phyloP scores from a whole-genome alignment of 2,113 vertebrate genomes.

The Xyrauchen texanus region DNA sequence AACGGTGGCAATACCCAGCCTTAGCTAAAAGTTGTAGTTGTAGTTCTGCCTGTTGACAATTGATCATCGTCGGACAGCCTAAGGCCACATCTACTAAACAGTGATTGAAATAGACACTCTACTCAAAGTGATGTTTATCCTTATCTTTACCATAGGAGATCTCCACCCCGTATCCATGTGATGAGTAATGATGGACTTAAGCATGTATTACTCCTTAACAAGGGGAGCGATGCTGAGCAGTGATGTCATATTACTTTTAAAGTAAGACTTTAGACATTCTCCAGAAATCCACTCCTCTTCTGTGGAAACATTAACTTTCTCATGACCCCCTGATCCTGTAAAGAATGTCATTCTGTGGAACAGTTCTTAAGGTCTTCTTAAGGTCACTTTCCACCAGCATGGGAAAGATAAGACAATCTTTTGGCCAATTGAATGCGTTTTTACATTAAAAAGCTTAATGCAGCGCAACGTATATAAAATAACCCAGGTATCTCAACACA shows the following conservation, averaged over 20 bases:
- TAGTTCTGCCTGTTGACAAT: too few relatives aligned
- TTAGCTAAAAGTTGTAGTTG: too few relatives aligned
- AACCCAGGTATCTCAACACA: too few relatives aligned
- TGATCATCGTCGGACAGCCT: too few relatives aligned
- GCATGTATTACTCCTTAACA: neutral
- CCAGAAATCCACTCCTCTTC: slow-evolving; percentile 27
- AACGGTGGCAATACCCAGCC: too few relatives aligned
- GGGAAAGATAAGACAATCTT: neutral
- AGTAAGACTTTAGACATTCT: slow-evolving; percentile 17
- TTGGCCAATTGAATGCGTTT: too few relatives aligned
- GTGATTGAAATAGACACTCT: neutral
- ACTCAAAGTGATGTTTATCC: neutral
- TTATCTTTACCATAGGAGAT: neutral
- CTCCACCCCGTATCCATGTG: neutral
- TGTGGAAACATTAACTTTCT: slow-evolving; percentile 40
- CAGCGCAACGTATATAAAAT: too few relatives aligned
- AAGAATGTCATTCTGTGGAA: slow-evolving; percentile 18
- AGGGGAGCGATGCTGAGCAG: neutral
- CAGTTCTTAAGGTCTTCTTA: neutral
- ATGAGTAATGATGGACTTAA: neutral
- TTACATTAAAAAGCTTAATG: too few relatives aligned
- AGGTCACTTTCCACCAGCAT: neutral
- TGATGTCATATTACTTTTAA: slow-evolving; percentile 28
- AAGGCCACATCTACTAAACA: too few relatives aligned
- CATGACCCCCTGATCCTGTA: slow-evolving; percentile 37